Conservation (phyloP, 2,113 vertebrate genomes). For the Lasiurus borealis region DNA sequence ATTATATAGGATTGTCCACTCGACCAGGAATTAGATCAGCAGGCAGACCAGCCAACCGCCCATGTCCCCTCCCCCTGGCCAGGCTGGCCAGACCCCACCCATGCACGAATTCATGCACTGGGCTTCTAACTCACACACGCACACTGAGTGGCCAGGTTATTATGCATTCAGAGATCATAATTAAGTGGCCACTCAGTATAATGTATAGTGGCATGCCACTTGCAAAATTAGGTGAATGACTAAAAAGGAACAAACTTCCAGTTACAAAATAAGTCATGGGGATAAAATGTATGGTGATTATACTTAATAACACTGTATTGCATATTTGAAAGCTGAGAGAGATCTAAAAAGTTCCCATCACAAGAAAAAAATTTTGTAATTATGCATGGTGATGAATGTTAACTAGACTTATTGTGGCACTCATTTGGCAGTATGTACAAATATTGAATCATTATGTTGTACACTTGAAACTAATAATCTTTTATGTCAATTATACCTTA, state of each 20-base stretch:
- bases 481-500: background rate
- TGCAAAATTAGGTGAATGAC: background rate
- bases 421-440: background rate
- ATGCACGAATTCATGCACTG: too few relatives aligned
- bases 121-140: too few relatives aligned
- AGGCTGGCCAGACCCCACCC: too few relatives aligned
- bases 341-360: background rate
- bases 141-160: too few relatives aligned
- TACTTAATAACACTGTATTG: constrained; percentile 3
- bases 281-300: background rate
- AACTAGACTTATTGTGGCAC: background rate
- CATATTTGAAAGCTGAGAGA: background rate
- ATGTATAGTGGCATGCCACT: background rate
- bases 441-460: background rate
- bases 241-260: background rate
- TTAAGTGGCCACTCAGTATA: too few relatives aligned
- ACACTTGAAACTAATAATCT: background rate
- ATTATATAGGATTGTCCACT: too few relatives aligned
- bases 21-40: too few relatives aligned
- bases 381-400: background rate
- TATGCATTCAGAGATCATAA: too few relatives aligned
- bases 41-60: too few relatives aligned
- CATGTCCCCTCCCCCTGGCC: too few relatives aligned
- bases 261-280: background rate
- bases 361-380: background rate